These are phyloP conservation scores for Drosophila pandora DNA, from an alignment of 1,140 invertebrate species.

Conservation along the genomic window DNA sequence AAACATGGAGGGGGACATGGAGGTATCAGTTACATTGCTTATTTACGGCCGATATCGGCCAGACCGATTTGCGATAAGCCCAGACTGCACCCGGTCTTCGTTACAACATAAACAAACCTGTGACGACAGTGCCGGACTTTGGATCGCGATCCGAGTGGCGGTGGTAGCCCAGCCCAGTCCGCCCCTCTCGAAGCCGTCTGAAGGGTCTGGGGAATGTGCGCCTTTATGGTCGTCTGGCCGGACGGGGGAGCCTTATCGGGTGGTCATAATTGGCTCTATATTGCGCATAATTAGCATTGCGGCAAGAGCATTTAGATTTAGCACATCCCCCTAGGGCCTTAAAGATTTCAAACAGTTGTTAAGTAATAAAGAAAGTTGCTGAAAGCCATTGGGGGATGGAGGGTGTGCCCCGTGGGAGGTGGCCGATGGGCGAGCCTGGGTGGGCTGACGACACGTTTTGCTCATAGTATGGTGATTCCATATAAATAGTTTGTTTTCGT, in stretches of 20 bases:
- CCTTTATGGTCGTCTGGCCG: constrained; percentile 24
- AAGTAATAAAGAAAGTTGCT: neutral
- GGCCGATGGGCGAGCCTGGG: neutral
- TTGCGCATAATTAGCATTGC: constrained; percentile 24
- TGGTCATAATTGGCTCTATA: constrained; percentile 26
- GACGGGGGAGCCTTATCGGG: constrained; percentile 31
- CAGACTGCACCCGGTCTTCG: constrained; percentile 11
- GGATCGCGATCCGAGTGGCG: neutral
- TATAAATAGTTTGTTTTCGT: constrained; percentile 23
- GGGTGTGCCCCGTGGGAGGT: neutral
- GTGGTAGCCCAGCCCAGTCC: neutral
- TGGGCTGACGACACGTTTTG: constrained; percentile 3
- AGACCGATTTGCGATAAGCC: constrained; percentile 29
- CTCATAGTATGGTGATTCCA: constrained; percentile 16
- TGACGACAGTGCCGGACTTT: constrained; percentile 43
- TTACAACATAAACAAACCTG: constrained; percentile 38
- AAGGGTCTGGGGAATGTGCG: constrained; percentile 24
- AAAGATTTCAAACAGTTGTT: neutral
- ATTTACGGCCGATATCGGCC: constrained; percentile 19
- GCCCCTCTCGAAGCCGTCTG: constrained; percentile 9
- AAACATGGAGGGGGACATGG: neutral
- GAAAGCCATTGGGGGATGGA: neutral
- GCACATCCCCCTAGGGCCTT: neutral
- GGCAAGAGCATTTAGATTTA: neutral
- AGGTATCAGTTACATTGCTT: constrained; percentile 13